These are phyloP conservation scores for Pyrocephalus nanus DNA, from an alignment of 2,797 vertebrate genomes.

Conservation along the genomic window DNA sequence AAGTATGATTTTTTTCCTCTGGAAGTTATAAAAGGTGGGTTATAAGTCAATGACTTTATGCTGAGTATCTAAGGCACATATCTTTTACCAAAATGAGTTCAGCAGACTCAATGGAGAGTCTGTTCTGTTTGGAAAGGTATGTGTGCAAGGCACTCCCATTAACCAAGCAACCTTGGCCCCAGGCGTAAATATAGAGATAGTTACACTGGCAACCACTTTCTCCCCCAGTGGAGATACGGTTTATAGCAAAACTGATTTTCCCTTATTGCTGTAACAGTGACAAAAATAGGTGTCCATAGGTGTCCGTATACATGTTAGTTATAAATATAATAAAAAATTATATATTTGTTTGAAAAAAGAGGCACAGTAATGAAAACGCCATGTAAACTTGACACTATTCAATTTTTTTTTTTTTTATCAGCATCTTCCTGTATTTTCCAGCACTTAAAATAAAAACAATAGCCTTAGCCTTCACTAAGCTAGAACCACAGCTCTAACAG, in stretches of 20 bases:
- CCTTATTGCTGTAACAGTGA: background rate
- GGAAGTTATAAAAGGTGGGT: background rate
- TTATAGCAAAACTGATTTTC: background rate
- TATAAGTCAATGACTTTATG: slow-evolving; percentile 12
- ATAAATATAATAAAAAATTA: background rate
- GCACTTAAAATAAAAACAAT: background rate
- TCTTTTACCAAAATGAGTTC: background rate
- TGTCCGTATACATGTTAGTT: background rate
- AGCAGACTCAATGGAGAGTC: background rate
- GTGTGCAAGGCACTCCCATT: background rate
- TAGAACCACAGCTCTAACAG: background rate
- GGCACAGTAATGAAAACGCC: background rate
- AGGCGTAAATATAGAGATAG: background rate
- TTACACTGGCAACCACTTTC: background rate
- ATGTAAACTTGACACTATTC: background rate
- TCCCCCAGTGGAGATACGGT: background rate
- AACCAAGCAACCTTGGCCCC: background rate
- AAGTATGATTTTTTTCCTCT: background rate
- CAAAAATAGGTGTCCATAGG: background rate
- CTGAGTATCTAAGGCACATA: background rate
- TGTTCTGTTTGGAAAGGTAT: background rate
- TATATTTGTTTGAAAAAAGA: background rate
- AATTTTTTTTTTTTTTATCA: background rate
- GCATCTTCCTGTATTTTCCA: background rate
- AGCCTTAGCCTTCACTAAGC: background rate